Evolutionary conservation across 2,888 invertebrate species (phyloP).

Genomic region (Andrena marginata): DNA sequence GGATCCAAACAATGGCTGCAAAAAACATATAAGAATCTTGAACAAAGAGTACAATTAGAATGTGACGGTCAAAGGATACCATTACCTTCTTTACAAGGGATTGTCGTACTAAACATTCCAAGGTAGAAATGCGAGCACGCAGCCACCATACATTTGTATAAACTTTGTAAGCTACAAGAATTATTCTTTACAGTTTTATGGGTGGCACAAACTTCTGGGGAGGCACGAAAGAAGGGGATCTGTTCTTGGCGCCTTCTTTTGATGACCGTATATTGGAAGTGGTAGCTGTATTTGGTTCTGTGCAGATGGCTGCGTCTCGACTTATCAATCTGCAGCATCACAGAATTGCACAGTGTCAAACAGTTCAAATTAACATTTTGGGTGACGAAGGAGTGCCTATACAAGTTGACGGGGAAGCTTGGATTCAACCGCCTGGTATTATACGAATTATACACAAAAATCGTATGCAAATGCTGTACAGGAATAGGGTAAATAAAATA

Average conservation of each 20-base stretch:
- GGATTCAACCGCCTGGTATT: conserved; percentile 98
- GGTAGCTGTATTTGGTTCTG: conserved; percentile 98
- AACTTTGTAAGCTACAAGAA: conserved; percentile 24
- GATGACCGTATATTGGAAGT: conserved; percentile 98
- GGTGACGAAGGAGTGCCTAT: conserved; percentile 97
- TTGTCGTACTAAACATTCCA: conserved; percentile 98
- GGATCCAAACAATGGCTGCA: conserved; percentile 93
- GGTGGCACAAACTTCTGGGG: conserved; percentile 99
- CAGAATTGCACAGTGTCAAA: conserved; percentile 98
- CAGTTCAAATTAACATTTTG: conserved; percentile 97
- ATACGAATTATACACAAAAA: conserved; percentile 98
- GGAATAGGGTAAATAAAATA: conserved; percentile 89
- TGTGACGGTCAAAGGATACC: conserved; percentile 98
- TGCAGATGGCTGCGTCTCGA: conserved; percentile 98
- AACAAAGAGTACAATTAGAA: conserved; percentile 97
- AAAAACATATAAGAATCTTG: conserved; percentile 97
- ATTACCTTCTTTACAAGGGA: conserved; percentile 97
- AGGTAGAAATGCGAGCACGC: conserved; percentile 86
- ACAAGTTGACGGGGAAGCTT: conserved; percentile 98
- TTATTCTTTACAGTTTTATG: conserved; percentile 92
- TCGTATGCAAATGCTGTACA: conserved; percentile 97
- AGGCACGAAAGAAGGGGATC: conserved; percentile 95
- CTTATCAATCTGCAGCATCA: conserved; percentile 98
- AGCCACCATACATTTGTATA: conserved; percentile 10
- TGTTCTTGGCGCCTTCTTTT: conserved; percentile 96